Base-by-base conservation (phyloP, 2,888 invertebrate species). In the Cantharis flavilabris region DNA sequence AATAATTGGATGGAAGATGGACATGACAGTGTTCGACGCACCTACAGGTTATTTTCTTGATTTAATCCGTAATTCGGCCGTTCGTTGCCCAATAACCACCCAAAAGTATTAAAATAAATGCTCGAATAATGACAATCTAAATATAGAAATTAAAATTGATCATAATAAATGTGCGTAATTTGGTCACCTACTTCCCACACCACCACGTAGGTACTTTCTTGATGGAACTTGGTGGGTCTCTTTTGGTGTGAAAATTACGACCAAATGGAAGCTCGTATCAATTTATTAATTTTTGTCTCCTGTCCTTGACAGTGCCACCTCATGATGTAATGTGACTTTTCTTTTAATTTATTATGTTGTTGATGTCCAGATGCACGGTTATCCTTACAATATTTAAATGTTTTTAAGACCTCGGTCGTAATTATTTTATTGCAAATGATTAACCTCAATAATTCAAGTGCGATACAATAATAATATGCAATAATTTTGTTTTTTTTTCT, bases 271-370 rank as follows among this genome's bases (percentile, higher is more conserved):
- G 62, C 20, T 70, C 28, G 3, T 30, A 28, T 64, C 64, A 75
- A 75, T 75, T 75, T 64, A 75, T 11, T 71, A 75, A 75, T 71
- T 75, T 16, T 49, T 67, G 28, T 74, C 26, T 16, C n/a, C 16
- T n/a, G 16, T 67, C 77, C 77, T 77, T 77, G 77, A 69, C 75
- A 77, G 49, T 77, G 77, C 75, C 75, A 77, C 69, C 75, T 77
- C 72, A 75, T 77, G 77, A 77, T 77, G 77, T 77, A 74, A 77
- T 71, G 20, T 62, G 18, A 62, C 70, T 30, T 70, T 18, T 5
- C 70, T 62, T 26, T 70, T 63, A 62, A 62, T 11, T 33, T 33
- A 33, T 13, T 67, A 67, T 23, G 26, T 67, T 67, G 20, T 67
- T 67, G 20, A 67, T 67, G 20, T 69, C 16, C 16, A 30, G 26